Evolutionary conservation across 1,140 invertebrate species (phyloP).

Genomic region (Brachionus paranguensis): DNA sequence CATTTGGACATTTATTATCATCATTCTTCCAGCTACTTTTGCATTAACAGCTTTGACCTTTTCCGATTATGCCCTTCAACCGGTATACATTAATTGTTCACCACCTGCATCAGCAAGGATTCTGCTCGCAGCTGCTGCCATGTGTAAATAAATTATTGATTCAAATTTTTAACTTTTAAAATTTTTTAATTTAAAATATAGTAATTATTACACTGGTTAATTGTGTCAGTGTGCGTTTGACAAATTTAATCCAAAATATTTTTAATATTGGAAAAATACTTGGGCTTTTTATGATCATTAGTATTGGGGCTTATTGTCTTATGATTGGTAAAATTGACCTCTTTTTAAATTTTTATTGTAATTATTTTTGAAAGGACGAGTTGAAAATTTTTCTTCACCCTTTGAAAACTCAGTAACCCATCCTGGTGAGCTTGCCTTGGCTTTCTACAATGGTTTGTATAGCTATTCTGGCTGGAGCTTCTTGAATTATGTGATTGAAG

Average conservation of each 20-base stretch:
- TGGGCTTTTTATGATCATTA: conserved; percentile 52
- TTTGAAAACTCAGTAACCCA: not conserved
- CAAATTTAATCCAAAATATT: conserved; percentile 52
- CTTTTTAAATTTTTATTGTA: conserved; percentile 39
- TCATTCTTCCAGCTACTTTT: conserved; percentile 76
- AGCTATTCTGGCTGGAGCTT: conserved; percentile 48
- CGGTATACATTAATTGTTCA: conserved; percentile 60
- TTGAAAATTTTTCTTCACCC: conserved; percentile 8
- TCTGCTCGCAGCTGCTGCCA: not conserved
- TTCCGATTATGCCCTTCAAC: conserved; percentile 86
- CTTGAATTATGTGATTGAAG: conserved; percentile 65
- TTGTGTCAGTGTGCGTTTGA: conserved; percentile 51
- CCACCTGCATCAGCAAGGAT: not conserved
- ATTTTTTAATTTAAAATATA: conserved; percentile 41
- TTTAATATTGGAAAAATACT: conserved; percentile 53
- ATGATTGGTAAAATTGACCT: not conserved
- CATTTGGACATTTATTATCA: conserved; percentile 49
- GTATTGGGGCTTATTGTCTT: conserved; percentile 45
- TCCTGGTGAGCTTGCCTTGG: not conserved
- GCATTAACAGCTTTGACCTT: conserved; percentile 95
- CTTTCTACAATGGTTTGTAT: conserved; percentile 32
- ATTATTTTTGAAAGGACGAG: conserved; percentile 40
- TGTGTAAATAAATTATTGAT: not conserved
- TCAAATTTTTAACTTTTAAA: not conserved
- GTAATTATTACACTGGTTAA: conserved; percentile 53